phyloP scores from a whole-genome alignment of 1,140 invertebrate genomes.

The Antheraea pernyi region DNA sequence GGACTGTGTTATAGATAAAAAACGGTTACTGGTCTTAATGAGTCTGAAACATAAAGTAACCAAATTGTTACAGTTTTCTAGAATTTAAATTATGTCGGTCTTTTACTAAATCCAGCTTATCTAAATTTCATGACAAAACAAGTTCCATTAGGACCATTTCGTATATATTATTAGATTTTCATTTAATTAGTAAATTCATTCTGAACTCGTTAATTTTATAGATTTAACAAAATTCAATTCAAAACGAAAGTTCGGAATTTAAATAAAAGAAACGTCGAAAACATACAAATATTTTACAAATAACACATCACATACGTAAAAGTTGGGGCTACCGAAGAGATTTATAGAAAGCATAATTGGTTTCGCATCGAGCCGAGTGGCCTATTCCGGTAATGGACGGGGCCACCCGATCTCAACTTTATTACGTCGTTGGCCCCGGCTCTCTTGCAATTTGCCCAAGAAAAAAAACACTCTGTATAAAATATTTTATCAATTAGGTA shows the following conservation, averaged over 20 bases:
- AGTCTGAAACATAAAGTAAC: too few relatives aligned
- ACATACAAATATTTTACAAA: conserved; percentile 2
- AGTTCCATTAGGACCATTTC: too few relatives aligned
- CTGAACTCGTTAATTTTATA: too few relatives aligned
- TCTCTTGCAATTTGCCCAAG: conserved; percentile 21
- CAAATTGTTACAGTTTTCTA: too few relatives aligned
- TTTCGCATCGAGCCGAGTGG: conserved; percentile 42
- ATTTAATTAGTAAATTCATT: too few relatives aligned
- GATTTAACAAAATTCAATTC: background rate
- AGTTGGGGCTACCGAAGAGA: conserved; percentile 18
- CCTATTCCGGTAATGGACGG: conserved; percentile 38
- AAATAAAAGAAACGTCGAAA: background rate
- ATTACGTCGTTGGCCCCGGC: conserved; percentile 14
- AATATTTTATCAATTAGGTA: too few relatives aligned
- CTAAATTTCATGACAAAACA: too few relatives aligned
- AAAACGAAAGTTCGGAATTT: background rate
- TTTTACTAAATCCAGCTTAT: too few relatives aligned
- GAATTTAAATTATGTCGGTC: too few relatives aligned
- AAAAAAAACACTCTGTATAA: conserved; percentile 13
- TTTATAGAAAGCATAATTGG: conserved; percentile 61
- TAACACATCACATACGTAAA: conserved; percentile 2
- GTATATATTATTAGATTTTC: too few relatives aligned
- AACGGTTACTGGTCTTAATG: too few relatives aligned
- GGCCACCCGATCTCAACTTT: conserved; percentile 13
- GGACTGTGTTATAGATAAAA: too few relatives aligned